These are phyloP conservation scores for Conomelus anceps DNA, from an alignment of 2,888 invertebrate species.

Conservation along the genomic window DNA sequence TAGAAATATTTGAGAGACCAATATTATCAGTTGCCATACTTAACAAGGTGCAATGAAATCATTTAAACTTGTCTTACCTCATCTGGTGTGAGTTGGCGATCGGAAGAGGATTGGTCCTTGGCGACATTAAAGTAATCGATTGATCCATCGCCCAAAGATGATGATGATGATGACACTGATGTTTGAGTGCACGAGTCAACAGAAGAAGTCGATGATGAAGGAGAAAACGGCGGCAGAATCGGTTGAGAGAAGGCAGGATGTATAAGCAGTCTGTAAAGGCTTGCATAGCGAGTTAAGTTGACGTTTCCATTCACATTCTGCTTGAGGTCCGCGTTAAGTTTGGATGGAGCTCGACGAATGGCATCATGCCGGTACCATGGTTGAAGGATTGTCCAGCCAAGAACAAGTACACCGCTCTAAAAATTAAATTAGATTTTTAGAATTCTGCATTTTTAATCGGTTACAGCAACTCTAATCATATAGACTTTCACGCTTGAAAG, in stretches of 20 bases:
- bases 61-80: too few species aligned
- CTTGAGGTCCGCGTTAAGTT: neutral
- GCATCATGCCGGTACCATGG: neutral
- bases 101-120: neutral
- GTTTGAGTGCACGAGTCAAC: neutral
- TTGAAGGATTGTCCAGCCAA: slow-evolving; percentile 1
- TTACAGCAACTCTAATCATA: too few species aligned
- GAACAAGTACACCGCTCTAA: neutral
- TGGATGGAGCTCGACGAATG: neutral
- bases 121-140: neutral
- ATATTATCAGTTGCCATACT: too few species aligned
- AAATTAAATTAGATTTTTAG: too few species aligned
- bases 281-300: neutral
- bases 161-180: neutral
- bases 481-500: too few species aligned
- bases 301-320: neutral
- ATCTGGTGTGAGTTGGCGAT: neutral
- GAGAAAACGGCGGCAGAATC: neutral
- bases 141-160: neutral
- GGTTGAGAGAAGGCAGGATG: slow-evolving; percentile 2
- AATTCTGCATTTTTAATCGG: too few species aligned
- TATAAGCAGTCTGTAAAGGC: neutral
- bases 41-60: too few species aligned
- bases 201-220: neutral
- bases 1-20: too few species aligned